Percentiles rank a stretch among this genome's conserved stretches.
These are phyloP conservation scores for Xenentodon cancila DNA, from an alignment of 2,797 vertebrate genomes.

Conservation along the genomic window DNA sequence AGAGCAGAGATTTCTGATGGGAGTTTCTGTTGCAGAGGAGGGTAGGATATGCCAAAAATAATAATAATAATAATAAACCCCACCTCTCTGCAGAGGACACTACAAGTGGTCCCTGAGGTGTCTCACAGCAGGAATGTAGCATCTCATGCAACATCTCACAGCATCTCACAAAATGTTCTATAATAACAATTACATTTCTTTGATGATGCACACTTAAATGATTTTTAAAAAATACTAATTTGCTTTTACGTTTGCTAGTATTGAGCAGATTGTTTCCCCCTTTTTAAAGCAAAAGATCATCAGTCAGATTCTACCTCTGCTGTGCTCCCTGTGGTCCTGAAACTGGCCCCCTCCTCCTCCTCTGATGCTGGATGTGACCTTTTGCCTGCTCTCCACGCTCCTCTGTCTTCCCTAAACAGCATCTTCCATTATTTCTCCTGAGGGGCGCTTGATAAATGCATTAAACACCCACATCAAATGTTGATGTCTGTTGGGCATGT, in stretches of 20 bases:
- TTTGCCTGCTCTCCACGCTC: constrained; percentile 15
- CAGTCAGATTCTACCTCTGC: background rate
- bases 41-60: no score
- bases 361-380: constrained; percentile 10
- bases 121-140: no score
- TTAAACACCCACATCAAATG: constrained; percentile 20
- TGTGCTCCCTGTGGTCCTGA: constrained; percentile 5
- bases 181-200: background rate
- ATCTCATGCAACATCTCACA: no score
- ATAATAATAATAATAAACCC: no score
- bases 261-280: background rate
- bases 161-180: no score
- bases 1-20: no score
- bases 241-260: no score
- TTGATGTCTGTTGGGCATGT: constrained; percentile 16
- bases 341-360: constrained; percentile 15
- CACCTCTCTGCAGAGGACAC: no score
- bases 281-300: background rate
- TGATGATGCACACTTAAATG: background rate
- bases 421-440: constrained; percentile 17
- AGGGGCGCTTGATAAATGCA: constrained; percentile 24
- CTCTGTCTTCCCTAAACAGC: constrained; percentile 2
- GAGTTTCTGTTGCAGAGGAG: no score
- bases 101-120: no score
- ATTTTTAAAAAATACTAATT: background rate